These are phyloP conservation scores for Talpa occidentalis DNA, from an alignment of 2,113 vertebrate species.

Conservation along the genomic window DNA sequence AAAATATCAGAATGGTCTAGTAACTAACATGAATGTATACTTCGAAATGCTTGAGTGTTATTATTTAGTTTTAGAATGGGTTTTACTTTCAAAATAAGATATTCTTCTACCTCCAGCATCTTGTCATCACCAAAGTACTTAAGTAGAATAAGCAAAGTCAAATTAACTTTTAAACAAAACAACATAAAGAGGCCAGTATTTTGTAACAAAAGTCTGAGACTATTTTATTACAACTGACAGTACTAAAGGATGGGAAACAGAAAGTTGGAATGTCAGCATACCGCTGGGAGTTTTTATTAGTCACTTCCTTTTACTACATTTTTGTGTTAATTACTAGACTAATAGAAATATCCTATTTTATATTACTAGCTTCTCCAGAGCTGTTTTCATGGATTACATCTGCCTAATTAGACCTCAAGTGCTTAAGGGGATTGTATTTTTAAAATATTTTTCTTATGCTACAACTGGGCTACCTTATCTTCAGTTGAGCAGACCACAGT, in stretches of 20 bases:
- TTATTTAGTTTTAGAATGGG: background rate
- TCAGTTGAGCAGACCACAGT: background rate
- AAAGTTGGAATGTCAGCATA: conserved; percentile 64
- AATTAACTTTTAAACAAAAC: conserved; percentile 44
- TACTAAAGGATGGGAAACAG: conserved; percentile 56
- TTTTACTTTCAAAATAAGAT: conserved; percentile 60
- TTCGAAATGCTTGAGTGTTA: conserved; percentile 42
- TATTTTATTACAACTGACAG: conserved; percentile 38
- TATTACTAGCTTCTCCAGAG: conserved; percentile 40
- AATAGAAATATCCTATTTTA: background rate
- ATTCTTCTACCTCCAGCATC: background rate
- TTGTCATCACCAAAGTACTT: conserved; percentile 16
- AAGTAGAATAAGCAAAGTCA: conserved; percentile 31
- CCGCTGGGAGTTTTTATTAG: conserved; percentile 55
- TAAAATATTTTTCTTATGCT: conserved; percentile 49
- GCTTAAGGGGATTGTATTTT: background rate
- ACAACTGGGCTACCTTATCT: background rate
- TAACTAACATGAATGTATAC: background rate
- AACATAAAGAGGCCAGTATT: background rate
- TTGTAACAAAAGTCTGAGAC: conserved; percentile 28
- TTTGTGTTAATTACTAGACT: conserved; percentile 46
- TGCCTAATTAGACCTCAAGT: conserved; percentile 35
- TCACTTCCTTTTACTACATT: conserved; percentile 38
- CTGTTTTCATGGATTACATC: conserved; percentile 51
- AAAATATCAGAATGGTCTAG: background rate